phyloP scores from a whole-genome alignment of 2,888 invertebrate genomes.

The Protula sp. region DNA sequence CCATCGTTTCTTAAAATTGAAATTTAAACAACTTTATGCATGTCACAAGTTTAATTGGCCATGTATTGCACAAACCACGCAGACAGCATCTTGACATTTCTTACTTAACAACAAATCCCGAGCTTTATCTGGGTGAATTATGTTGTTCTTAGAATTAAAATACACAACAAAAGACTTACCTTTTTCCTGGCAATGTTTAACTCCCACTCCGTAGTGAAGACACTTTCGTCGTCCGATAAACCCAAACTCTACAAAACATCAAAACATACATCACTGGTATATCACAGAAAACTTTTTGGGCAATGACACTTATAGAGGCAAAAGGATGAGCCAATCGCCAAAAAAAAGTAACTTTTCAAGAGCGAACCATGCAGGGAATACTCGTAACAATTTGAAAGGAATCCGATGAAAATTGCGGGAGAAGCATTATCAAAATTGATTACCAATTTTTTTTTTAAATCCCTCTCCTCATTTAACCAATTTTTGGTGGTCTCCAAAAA shows the following conservation, averaged over 20 bases:
- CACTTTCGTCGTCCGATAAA: slow-evolving; percentile 30
- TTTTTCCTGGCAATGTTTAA: slow-evolving; percentile 36
- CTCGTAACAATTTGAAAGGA: too few relatives aligned
- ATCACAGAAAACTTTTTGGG: neutral
- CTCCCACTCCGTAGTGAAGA: slow-evolving; percentile 41
- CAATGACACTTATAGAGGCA: too few relatives aligned
- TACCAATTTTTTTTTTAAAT: too few relatives aligned
- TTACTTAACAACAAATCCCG: neutral
- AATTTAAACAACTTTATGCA: too few relatives aligned
- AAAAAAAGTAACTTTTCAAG: neutral
- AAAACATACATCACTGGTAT: slow-evolving; percentile 6
- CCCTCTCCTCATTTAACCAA: too few relatives aligned
- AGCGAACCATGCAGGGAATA: too few relatives aligned
- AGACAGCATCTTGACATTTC: too few relatives aligned
- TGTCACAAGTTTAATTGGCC: too few relatives aligned
- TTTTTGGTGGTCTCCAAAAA: too few relatives aligned
- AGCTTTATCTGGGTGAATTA: neutral
- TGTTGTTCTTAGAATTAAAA: neutral
- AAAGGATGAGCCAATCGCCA: neutral
- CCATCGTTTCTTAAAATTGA: slow-evolving; percentile 33
- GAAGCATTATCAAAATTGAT: too few relatives aligned
- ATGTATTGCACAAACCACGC: too few relatives aligned
- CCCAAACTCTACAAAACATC: slow-evolving; percentile 11
- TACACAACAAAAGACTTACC: slow-evolving; percentile 19
- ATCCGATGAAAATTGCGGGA: too few relatives aligned